These are phyloP conservation scores for Papilio aristodemus DNA, from an alignment of 1,140 invertebrate species.

Conservation along the genomic window DNA sequence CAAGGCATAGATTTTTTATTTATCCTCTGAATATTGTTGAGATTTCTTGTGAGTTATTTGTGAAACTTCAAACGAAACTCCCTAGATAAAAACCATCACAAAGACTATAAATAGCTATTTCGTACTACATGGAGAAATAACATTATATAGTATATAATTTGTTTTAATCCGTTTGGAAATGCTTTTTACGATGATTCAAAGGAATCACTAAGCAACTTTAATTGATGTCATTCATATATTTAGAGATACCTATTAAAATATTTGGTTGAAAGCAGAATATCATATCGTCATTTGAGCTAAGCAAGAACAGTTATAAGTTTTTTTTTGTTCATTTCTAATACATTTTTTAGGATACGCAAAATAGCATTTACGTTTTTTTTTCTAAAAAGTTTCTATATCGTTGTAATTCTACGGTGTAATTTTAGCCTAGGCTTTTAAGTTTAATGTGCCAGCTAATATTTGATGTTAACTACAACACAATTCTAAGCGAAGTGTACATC, in stretches of 20 bases:
- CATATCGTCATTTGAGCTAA: conserved; percentile 19
- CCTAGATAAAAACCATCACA: conserved; percentile 15
- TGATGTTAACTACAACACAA: conserved; percentile 15
- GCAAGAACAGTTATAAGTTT: conserved; percentile 22
- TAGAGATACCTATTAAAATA: conserved; percentile 1
- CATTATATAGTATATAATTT: conserved; percentile 16
- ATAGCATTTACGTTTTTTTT: conserved; percentile 26
- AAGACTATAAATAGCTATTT: conserved; percentile 12
- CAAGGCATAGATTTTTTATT: no score
- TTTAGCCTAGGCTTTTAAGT: conserved; percentile 5
- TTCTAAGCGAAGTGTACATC: conserved; percentile 4
- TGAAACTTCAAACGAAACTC: conserved; percentile 25
- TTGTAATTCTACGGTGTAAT: conserved; percentile 12
- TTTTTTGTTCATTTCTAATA: conserved; percentile 26
- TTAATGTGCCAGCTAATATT: conserved; percentile 30
- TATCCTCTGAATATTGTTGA: not conserved
- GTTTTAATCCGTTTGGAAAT: not conserved
- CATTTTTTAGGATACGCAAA: conserved; percentile 19
- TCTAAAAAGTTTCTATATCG: conserved; percentile 1
- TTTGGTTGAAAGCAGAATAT: conserved; percentile 21
- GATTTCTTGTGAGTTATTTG: not conserved
- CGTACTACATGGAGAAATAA: conserved; percentile 30
- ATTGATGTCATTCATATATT: conserved; percentile 5
- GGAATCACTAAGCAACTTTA: not conserved
- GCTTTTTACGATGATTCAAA: not conserved